A percentile compares a stretch with the other conserved stretches of the same genome.
These are phyloP conservation scores for Azemiops feae DNA, from an alignment of 2,113 vertebrate species.

Conservation along the genomic window DNA sequence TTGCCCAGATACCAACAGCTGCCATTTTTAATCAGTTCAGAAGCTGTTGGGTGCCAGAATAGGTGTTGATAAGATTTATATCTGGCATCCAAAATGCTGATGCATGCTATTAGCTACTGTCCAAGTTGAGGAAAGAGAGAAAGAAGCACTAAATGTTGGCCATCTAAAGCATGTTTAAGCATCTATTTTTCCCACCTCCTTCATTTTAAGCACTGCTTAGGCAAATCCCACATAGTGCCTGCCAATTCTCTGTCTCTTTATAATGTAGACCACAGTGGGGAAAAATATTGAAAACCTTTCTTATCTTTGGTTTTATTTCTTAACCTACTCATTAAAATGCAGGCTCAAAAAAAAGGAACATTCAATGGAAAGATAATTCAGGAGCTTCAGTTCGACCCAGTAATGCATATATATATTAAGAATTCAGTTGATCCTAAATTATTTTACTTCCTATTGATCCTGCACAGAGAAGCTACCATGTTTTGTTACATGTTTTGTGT, in stretches of 20 bases:
- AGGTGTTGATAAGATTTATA: not conserved
- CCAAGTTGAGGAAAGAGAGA: not conserved
- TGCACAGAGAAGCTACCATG: not conserved
- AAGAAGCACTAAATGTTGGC: not conserved
- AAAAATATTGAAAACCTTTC: not conserved
- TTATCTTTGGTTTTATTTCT: not conserved
- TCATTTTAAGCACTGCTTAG: not conserved
- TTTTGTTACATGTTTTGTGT: not conserved
- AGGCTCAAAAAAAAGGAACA: not conserved
- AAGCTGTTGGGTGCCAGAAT: fast-evolving
- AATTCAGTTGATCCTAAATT: not conserved
- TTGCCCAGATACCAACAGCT: not conserved
- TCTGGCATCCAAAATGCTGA: not conserved
- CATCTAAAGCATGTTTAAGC: not conserved
- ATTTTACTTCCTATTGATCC: not conserved
- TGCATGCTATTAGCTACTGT: not conserved
- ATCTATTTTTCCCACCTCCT: not conserved
- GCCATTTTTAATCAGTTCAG: not conserved
- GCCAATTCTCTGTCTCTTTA: not conserved
- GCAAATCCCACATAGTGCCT: not conserved
- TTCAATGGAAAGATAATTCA: not conserved
- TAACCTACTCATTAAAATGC: not conserved
- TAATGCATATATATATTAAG: not conserved
- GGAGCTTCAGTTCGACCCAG: not conserved
- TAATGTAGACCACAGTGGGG: not conserved